Evolutionary conservation across 1,140 invertebrate species (phyloP).

Genomic region (Lasioglossum albipes): DNA sequence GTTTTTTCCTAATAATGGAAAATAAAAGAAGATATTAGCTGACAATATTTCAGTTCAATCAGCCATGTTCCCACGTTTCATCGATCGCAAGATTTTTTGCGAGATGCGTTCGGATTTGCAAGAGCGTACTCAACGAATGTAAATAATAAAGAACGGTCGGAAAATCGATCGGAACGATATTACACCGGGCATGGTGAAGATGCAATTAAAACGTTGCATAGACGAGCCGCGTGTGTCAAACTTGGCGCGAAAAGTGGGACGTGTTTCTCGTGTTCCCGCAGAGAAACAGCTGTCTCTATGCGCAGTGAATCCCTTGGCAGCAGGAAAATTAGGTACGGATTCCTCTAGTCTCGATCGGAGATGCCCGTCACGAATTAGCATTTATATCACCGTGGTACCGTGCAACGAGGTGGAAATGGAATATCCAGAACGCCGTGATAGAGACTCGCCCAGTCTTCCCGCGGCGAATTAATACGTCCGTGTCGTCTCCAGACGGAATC

Average conservation of each 20-base stretch:
- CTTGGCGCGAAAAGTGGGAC: slow-evolving; percentile 47
- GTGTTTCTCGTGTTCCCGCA: slow-evolving; percentile 35
- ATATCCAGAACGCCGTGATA: slow-evolving; percentile 59
- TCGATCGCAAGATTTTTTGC: no score
- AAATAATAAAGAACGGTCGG: neutral
- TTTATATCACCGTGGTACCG: slow-evolving; percentile 67
- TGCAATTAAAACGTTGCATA: slow-evolving; percentile 39
- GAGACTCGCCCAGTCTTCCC: slow-evolving; percentile 43
- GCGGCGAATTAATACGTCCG: slow-evolving; percentile 56
- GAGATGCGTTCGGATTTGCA: no score
- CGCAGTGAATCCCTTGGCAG: slow-evolving; percentile 56
- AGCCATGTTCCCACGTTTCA: no score
- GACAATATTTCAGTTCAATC: no score
- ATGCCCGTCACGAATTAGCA: slow-evolving; percentile 69
- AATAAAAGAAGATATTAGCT: no score
- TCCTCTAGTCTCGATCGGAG: slow-evolving; percentile 63
- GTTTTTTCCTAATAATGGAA: no score
- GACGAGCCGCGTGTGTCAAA: slow-evolving; percentile 29
- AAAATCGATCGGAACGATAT: slow-evolving; percentile 21
- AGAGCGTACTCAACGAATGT: neutral
- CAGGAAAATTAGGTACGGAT: slow-evolving; percentile 65
- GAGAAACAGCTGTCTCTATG: slow-evolving; percentile 56
- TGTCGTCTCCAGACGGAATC: slow-evolving; percentile 10
- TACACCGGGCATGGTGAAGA: neutral
- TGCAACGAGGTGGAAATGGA: slow-evolving; percentile 63